Conservation (phyloP, 1,140 invertebrate species). For the Drosophila micromelanica region DNA sequence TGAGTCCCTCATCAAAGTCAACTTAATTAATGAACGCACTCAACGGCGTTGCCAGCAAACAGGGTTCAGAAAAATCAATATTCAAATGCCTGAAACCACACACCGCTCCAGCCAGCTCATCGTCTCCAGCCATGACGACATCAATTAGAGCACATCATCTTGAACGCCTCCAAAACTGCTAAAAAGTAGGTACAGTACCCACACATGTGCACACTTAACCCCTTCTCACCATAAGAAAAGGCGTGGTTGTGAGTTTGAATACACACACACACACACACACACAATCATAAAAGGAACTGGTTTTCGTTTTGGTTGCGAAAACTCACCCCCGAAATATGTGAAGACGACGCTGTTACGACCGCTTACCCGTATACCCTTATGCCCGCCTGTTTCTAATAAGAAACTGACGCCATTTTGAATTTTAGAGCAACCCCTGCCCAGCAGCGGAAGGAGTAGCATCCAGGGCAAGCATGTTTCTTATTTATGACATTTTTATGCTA, state of each 20-base stretch:
- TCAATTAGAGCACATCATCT: conserved; percentile 75
- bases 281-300: conserved; percentile 45
- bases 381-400: conserved; percentile 74
- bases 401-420: conserved; percentile 80
- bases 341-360: conserved; percentile 46
- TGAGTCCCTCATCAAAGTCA: conserved; percentile 72
- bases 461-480: conserved; percentile 69
- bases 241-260: conserved; percentile 57
- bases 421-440: conserved; percentile 62
- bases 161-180: conserved; percentile 42
- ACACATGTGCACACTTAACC: conserved; percentile 16
- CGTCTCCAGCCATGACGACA: conserved; percentile 53
- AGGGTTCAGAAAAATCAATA: conserved; percentile 67
- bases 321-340: conserved; percentile 61
- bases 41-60: neutral
- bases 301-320: conserved; percentile 54
- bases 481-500: conserved; percentile 83
- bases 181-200: conserved; percentile 64
- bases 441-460: conserved; percentile 43
- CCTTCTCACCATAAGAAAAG: conserved; percentile 47
- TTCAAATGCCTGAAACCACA: conserved; percentile 34
- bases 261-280: conserved; percentile 7
- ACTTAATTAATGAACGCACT: conserved; percentile 73
- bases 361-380: conserved; percentile 10
- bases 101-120: conserved; percentile 12